Base-by-base conservation (phyloP, 1,140 invertebrate genomes). In the Leptopilina clavipes region DNA sequence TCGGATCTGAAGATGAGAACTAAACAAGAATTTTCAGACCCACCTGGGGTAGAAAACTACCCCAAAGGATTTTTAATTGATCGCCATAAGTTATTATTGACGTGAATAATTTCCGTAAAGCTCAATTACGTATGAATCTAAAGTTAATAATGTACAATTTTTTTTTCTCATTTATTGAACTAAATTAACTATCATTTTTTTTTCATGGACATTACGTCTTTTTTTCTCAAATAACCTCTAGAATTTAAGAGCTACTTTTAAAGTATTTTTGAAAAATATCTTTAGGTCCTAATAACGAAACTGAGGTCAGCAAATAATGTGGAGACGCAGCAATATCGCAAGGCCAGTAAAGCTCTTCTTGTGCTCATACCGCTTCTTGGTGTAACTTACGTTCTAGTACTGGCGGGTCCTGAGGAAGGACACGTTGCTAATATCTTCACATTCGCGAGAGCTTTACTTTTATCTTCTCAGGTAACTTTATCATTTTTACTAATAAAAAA, bases 231-330 rank as follows among this genome's bases (percentile, higher is more conserved):
- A 45, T 40, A 48, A 18, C 14, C 9, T 17, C n/a, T n/a, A n/a
- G 1, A 43, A 25, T 14, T 37, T 14, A 22, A 73, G 71, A 56
- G 59, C 14, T 22, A 48, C 6, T 54, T 56, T 11, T 70, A 45
- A 40, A 40, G 11, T 37, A 43, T 22, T 31, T 71, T 56, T 74
- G 19, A 8, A 45, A 72, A 74, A 73, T 9, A 45, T 71, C 11
- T 54, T 75, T 45, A 96, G 95, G 95, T 98, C 18, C 91, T 98
- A 59, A 97, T 98, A 81, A 98, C 97, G 9, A 98, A 98, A 86
- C 91, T 98, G 12, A 93, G 96, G 70, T 97, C 96, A 3, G 95
- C 96, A 8, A 97, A 96, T 82, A 96, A 93, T 0, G 91, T 94
- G 19, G 96, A 98, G 89, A 97, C 95, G 0, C 94, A 96, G 79